Base-by-base conservation (phyloP, 2,888 invertebrate genomes). In the Hofmannophila pseudospretella region DNA sequence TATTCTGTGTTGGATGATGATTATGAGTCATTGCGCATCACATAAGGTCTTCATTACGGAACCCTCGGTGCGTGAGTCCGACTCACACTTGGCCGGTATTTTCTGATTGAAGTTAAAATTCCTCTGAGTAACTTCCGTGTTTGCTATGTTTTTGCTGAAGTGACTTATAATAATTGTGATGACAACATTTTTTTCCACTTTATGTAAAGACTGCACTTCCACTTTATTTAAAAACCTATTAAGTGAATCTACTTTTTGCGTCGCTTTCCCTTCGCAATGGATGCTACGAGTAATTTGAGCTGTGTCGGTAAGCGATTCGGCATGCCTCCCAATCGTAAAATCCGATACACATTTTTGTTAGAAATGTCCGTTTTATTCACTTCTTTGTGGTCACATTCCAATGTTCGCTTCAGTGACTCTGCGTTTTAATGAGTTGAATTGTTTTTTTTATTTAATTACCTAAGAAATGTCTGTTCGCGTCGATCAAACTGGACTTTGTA, bases 261-360 rank as follows among this genome's bases (percentile, higher is more conserved):
- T 45, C 47, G 54, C 54, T 75, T 79, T 78, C 74, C 67, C 73
- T 72, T 66, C 65, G 64, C 54, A 53, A 47, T 62, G 52, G 51
- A 57, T 55, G 58, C 49, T 48, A 60, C 52, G 49, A 67, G 57
- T 59, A 61, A 62, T 59, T 70, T 54, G 48, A 57, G 55, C 62
- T 65, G 73, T 72, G 70, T 71, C 68, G 63, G 70, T 66, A 67
- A 69, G 54, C 71, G 63, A 80, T 82, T 77, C 44, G 78, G 51
- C 49, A 51, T 72, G 70, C 54, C 54, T 64, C 54, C 47, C 47
- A 56, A 55, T 62, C 57, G 51, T 56, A 46, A 54, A 53, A 44
- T 62, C 52, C 44, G 53, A 52, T 52, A 60, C 62, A 65, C 56
- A 65, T 62, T 70, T 70, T 65, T 62, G 56, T 63, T 61, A 67